Evolutionary conservation across 2,113 vertebrate species (phyloP), one percentile per base, ranked within the genome.

Genomic region (Tachysurus fulvidraco): DNA sequence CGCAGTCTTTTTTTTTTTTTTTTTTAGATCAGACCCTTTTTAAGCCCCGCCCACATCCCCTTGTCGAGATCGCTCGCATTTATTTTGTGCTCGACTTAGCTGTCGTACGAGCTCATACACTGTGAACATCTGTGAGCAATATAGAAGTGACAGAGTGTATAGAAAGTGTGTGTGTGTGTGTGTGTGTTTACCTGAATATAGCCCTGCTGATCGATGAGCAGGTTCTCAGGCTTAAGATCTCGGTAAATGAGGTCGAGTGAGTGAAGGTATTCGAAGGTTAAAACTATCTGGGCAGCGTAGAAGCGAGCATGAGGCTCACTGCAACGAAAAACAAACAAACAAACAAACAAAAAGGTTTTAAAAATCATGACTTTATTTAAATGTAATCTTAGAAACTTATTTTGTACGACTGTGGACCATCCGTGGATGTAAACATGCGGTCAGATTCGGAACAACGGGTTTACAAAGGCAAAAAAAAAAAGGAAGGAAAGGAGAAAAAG

Each of bases 181-280:
- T 21, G 77, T 2, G 71, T 52, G 16, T 88, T 90, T 93, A 93
- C 96, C 95, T 97, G 95, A 86, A 98, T 97, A 92, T 98, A 98
- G 90, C 97, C 97, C 91, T 97, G 96, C 89, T 98, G 96, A 93
- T 98, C 97, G 4, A 98, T 98, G 86, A 98, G 97, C 90, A 98
- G 95, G 92, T 98, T 98, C 92, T 98, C 97, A 0, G 97, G 97
- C 92, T 98, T 98, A 86, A 98, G 96, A 92, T 98, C 97, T 93
- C 97, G 94, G 93, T 98, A 98, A 92, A 98, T 97, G 92, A 98
- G 97, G 92, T 98, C 97, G 84, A 98, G 95, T 0, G 96, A 97
- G 95, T 98, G 97, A 93, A 98, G 95, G 91, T 98, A 98, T 93
- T 98, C 97, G 62, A 98, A 98, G 83, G 97, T 97, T 94, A 98